Evolutionary conservation across 2,888 invertebrate species (phyloP).

Genomic region (Drosophila austrosaltans): DNA sequence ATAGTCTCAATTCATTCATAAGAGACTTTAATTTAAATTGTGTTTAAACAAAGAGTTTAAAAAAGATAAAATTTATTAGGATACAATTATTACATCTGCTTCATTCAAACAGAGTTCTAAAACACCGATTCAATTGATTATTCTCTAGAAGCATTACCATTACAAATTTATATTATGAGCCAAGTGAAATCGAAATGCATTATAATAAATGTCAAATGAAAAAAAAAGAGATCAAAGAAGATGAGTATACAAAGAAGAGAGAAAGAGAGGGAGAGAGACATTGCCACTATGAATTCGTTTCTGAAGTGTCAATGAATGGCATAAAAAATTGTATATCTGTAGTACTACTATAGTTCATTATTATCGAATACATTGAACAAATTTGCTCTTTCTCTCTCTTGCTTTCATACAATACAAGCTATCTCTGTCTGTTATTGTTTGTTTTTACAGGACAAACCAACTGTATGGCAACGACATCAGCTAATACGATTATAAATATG

Average conservation of each 20-base stretch:
- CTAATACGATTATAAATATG: conserved; percentile 81
- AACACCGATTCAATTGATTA: neutral
- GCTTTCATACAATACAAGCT: conserved; percentile 17
- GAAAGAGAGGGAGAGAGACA: conserved; percentile 20
- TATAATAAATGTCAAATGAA: conserved; percentile 57
- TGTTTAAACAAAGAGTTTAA: neutral
- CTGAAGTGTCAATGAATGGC: conserved; percentile 74
- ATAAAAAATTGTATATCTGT: conserved; percentile 59
- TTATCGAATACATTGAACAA: conserved; percentile 74
- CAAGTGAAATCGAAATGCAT: conserved; percentile 44
- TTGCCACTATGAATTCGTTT: conserved; percentile 66
- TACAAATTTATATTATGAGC: conserved; percentile 64
- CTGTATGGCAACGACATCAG: conserved; percentile 42
- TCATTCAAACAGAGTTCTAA: conserved; percentile 10
- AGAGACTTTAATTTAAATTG: neutral
- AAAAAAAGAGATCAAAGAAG: conserved; percentile 35
- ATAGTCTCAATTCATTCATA: neutral
- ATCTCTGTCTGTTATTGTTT: conserved; percentile 47
- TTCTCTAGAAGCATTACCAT: conserved; percentile 32
- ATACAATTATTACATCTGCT: conserved; percentile 52
- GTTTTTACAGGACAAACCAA: conserved; percentile 48
- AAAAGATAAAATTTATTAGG: neutral
- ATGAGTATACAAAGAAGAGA: conserved; percentile 29
- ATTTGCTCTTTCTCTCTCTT: conserved; percentile 46
- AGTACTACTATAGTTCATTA: conserved; percentile 46